These are phyloP conservation scores for Leptinotarsa rubiginosa DNA, from an alignment of 2,888 invertebrate genomes.

Conservation along the genomic window DNA sequence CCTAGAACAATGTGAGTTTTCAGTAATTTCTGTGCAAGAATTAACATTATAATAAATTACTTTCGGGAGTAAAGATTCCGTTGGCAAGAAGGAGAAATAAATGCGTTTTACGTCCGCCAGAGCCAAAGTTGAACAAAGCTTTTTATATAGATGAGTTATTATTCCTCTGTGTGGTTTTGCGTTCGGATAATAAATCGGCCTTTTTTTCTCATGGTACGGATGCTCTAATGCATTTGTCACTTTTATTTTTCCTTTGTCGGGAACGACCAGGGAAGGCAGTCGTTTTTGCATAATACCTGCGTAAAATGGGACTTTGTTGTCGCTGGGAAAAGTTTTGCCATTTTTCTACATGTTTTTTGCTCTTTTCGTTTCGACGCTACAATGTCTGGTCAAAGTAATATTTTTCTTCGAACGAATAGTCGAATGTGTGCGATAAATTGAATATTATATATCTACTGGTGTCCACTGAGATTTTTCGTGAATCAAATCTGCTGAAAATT, in stretches of 20 bases:
- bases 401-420: background rate
- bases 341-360: constrained; percentile 24
- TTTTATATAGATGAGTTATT: constrained; percentile 48
- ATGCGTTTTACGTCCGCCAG: constrained; percentile 28
- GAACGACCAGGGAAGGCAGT: constrained; percentile 25
- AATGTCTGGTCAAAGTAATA: constrained; percentile 20
- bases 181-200: constrained; percentile 61
- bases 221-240: constrained; percentile 60
- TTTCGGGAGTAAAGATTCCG: background rate
- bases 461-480: too few relatives aligned
- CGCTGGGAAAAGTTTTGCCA: constrained; percentile 24
- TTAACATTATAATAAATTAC: constrained; percentile 23
- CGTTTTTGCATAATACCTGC: constrained; percentile 50
- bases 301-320: constrained; percentile 31
- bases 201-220: constrained; percentile 51
- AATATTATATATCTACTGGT: background rate
- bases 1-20: background rate
- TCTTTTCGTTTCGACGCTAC: constrained; percentile 21
- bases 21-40: constrained; percentile 5
- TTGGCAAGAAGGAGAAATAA: constrained; percentile 17
- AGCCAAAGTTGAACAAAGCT: constrained; percentile 41
- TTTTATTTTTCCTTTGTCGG: constrained; percentile 54
- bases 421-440: background rate
- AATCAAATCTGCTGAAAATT: too few relatives aligned
- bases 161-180: constrained; percentile 49